A percentile compares a stretch with the other conserved stretches of the same genome.
Evolutionary conservation across 2,797 vertebrate genomes (phyloP).

Genomic region (Chrysocyon brachyurus): DNA sequence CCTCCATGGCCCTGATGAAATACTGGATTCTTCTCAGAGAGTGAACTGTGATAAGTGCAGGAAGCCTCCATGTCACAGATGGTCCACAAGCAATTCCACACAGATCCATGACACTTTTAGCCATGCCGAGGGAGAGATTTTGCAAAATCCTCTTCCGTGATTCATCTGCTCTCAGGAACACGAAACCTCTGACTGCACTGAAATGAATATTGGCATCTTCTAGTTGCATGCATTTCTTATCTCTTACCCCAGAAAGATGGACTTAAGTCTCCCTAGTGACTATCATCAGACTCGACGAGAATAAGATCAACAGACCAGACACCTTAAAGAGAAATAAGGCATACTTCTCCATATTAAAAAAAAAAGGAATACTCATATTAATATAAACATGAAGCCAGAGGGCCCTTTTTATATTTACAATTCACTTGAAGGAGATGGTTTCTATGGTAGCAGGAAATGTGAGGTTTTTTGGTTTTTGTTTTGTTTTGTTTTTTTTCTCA

Average conservation of each 20-base stretch:
- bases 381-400: conserved; percentile 78
- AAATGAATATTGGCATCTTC: conserved; percentile 35
- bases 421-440: conserved; percentile 79
- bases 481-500: not conserved
- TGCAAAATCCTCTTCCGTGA: not conserved
- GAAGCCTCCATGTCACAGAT: not conserved
- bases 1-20: not conserved
- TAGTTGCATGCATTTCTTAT: not conserved
- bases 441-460: conserved; percentile 84
- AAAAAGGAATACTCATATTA: conserved; percentile 71
- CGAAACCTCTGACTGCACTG: not conserved
- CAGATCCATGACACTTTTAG: not conserved
- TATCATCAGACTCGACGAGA: conserved; percentile 46
- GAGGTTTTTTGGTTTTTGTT: not conserved
- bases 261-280: conserved; percentile 21
- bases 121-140: not conserved
- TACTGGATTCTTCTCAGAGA: conserved; percentile 37
- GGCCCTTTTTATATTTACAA: conserved; percentile 78
- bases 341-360: conserved; percentile 77
- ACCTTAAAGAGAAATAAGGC: conserved; percentile 69
- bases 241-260: conserved; percentile 75
- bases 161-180: conserved; percentile 10
- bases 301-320: conserved; percentile 26
- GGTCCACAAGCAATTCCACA: not conserved
- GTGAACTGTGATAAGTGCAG: not conserved